phyloP scores from a whole-genome alignment of 2,797 vertebrate species.

The Notamacropus eugenii region DNA sequence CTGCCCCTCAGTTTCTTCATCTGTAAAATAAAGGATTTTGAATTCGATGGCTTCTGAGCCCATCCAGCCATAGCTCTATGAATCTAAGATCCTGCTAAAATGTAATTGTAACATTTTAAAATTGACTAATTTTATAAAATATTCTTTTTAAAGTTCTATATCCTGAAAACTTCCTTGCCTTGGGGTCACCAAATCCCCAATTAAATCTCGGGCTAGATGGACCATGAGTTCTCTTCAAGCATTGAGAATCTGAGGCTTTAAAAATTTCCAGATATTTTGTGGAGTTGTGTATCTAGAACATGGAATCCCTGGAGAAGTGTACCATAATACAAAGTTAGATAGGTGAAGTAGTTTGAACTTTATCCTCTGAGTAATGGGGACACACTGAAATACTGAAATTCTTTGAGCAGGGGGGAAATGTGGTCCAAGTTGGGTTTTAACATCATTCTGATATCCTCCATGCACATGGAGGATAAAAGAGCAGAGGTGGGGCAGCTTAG shows the following conservation, averaged over 20 bases:
- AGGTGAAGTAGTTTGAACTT: too few species aligned
- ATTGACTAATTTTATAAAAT: too few species aligned
- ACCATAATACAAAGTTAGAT: too few species aligned
- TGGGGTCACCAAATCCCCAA: neutral
- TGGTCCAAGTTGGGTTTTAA: neutral
- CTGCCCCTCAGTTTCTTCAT: neutral
- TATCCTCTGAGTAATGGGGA: too few species aligned
- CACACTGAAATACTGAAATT: too few species aligned
- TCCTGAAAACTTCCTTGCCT: neutral
- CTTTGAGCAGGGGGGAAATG: too few species aligned
- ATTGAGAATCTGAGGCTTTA: too few species aligned
- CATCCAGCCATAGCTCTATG: neutral
- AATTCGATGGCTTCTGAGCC: neutral
- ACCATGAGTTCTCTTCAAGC: neutral
- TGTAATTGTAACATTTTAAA: too few species aligned
- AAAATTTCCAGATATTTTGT: too few species aligned
- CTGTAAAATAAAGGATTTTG: neutral
- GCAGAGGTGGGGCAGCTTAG: neutral
- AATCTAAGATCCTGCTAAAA: too few species aligned
- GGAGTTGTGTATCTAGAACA: too few species aligned
- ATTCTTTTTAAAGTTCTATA: neutral
- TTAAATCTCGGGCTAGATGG: neutral
- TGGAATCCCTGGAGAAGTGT: too few species aligned
- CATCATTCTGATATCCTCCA: neutral
- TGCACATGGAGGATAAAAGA: neutral